phyloP scores from a whole-genome alignment of 2,113 vertebrate species.

The Ascaphus truei region DNA sequence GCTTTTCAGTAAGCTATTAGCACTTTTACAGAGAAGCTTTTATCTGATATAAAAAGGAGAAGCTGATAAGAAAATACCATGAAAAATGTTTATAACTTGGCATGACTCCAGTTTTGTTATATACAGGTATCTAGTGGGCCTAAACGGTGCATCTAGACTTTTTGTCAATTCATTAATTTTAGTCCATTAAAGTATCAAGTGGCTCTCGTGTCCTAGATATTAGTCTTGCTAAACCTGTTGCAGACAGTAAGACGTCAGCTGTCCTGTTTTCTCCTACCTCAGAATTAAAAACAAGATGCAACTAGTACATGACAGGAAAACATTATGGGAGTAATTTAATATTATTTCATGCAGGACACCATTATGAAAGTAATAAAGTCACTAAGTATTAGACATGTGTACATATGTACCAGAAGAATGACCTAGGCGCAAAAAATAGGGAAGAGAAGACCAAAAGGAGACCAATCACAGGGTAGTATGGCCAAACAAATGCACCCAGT shows the following conservation, averaged over 20 bases:
- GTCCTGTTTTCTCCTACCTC: constrained; percentile 18
- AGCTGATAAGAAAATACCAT: neutral
- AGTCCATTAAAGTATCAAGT: constrained; percentile 32
- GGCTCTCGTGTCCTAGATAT: constrained; percentile 15
- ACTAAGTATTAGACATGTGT: neutral
- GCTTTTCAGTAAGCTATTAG: neutral
- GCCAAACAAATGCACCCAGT: too few species aligned
- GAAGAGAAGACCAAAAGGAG: too few species aligned
- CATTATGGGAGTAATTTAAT: neutral
- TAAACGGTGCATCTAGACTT: constrained; percentile 5
- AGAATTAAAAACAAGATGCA: constrained; percentile 30
- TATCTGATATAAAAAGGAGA: neutral
- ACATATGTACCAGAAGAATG: too few species aligned
- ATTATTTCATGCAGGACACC: neutral
- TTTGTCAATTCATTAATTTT: constrained; percentile 18
- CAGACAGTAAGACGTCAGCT: constrained; percentile 32
- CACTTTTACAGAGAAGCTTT: neutral
- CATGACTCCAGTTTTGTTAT: neutral
- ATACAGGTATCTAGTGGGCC: neutral
- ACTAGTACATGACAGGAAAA: neutral
- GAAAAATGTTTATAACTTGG: constrained; percentile 7
- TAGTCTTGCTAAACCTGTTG: constrained; percentile 30
- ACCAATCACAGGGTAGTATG: too few species aligned
- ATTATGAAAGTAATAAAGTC: neutral
- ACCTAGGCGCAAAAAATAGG: too few species aligned